A percentile compares a stretch with the other conserved stretches of the same genome.
Evolutionary conservation across 2,797 vertebrate genomes (phyloP).

Genomic region (Rhabdomys pumilio): DNA sequence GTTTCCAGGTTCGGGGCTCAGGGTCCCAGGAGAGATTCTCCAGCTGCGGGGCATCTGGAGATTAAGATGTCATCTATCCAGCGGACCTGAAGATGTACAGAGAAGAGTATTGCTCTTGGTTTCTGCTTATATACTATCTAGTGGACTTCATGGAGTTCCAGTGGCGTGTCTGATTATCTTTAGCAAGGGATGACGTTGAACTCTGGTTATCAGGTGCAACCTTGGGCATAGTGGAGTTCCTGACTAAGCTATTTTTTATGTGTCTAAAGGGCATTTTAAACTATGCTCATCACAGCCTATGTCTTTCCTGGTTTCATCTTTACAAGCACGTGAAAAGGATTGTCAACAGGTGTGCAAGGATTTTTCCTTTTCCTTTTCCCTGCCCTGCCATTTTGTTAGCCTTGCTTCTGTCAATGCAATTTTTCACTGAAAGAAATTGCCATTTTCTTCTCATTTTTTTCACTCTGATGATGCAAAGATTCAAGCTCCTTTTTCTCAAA

Average conservation of each 20-base stretch:
- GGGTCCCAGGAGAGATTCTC: background rate
- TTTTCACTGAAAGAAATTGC: constrained; percentile 14
- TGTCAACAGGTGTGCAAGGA: too few species aligned
- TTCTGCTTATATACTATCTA: background rate
- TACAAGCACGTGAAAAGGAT: background rate
- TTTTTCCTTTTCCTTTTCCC: background rate
- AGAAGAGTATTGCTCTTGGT: background rate
- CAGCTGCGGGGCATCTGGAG: background rate
- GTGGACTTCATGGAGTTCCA: background rate
- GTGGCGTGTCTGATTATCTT: background rate
- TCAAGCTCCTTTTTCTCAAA: background rate
- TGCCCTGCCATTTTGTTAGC: background rate
- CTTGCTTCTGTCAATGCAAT: background rate
- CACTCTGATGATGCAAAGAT: background rate
- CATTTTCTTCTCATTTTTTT: constrained; percentile 1
- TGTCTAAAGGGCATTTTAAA: background rate
- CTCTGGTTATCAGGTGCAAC: background rate
- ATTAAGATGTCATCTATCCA: background rate
- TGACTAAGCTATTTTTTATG: background rate
- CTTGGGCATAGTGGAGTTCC: background rate
- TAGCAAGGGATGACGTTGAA: background rate
- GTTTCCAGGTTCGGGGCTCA: background rate
- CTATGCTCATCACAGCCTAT: too few species aligned
- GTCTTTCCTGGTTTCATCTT: background rate
- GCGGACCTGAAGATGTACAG: background rate